phyloP scores from a whole-genome alignment of 2,888 invertebrate genomes.

The Ophion obscuratus region DNA sequence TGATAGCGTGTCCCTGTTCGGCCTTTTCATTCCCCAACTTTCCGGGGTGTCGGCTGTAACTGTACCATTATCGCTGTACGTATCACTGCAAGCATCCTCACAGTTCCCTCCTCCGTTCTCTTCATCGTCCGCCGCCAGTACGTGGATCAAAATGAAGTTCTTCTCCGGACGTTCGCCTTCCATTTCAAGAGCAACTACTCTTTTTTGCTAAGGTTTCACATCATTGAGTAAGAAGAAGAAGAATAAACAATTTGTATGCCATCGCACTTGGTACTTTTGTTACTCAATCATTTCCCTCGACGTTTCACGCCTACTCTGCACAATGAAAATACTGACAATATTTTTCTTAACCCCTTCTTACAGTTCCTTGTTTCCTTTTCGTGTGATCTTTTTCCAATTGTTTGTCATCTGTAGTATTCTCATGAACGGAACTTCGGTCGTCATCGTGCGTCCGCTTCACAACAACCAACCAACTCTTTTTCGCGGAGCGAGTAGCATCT shows the following conservation, averaged over 20 bases:
- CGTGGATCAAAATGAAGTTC: slow-evolving; percentile 10
- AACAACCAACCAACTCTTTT: slow-evolving; percentile 26
- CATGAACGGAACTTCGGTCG: slow-evolving; percentile 33
- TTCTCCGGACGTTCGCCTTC: slow-evolving; percentile 2
- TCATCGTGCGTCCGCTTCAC: slow-evolving; percentile 17
- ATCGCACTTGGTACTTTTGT: slow-evolving; percentile 24
- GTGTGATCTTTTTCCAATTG: slow-evolving; percentile 36
- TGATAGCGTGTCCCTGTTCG: slow-evolving; percentile 11
- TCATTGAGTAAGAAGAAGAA: slow-evolving; percentile 16
- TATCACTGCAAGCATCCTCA: slow-evolving; percentile 11
- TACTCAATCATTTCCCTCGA: slow-evolving; percentile 17
- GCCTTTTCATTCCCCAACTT: slow-evolving; percentile 5
- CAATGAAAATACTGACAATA: slow-evolving; percentile 25
- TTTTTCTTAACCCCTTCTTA: slow-evolving; percentile 35
- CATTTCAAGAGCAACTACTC: slow-evolving; percentile 8
- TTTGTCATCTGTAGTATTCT: slow-evolving; percentile 14
- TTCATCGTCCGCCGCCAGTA: slow-evolving; percentile 8
- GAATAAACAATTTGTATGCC: slow-evolving; percentile 27
- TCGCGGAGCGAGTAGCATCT: slow-evolving; percentile 31
- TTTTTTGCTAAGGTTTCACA: slow-evolving; percentile 14
- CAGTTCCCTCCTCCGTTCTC: slow-evolving; percentile 2
- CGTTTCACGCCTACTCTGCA: slow-evolving; percentile 11
- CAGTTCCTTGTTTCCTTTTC: slow-evolving; percentile 39
- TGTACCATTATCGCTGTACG: slow-evolving; percentile 19
- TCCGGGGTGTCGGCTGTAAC: slow-evolving; percentile 10